These are phyloP conservation scores for Taurulus bubalis DNA, from an alignment of 2,113 vertebrate genomes.

Conservation along the genomic window DNA sequence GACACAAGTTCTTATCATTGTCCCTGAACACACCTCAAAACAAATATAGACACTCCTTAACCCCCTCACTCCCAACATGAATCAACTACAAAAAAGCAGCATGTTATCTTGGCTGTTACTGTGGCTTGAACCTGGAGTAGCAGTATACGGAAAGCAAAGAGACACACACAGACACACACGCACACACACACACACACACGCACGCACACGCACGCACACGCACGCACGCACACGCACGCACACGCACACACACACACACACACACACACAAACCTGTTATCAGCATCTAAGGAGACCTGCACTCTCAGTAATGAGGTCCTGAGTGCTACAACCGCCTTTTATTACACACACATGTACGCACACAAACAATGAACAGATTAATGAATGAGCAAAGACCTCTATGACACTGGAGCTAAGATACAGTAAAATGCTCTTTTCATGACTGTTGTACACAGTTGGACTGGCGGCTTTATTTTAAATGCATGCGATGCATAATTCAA, in stretches of 20 bases:
- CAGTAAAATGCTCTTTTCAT: conserved; percentile 34
- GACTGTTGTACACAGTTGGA: conserved; percentile 14
- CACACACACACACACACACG: too few species aligned
- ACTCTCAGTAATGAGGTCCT: conserved; percentile 55
- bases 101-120: not conserved
- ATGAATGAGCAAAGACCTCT: not conserved
- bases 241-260: conserved; percentile 5
- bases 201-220: not conserved
- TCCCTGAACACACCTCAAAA: conserved; percentile 5
- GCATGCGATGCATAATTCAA: conserved; percentile 22
- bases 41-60: not conserved
- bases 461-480: not conserved
- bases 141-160: not conserved
- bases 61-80: not conserved
- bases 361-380: conserved; percentile 2
- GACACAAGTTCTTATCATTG: not conserved
- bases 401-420: not conserved
- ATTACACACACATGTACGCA: conserved; percentile 1
- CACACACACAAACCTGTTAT: conserved; percentile 23
- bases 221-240: not conserved
- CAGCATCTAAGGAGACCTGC: conserved; percentile 30
- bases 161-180: not conserved
- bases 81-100: not conserved
- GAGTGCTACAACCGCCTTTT: conserved; percentile 35
- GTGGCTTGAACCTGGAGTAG: not conserved